A percentile compares a stretch with the other conserved stretches of the same genome.
phyloP scores from a whole-genome alignment of 2,797 vertebrate species.

The Eulemur rubriventer region DNA sequence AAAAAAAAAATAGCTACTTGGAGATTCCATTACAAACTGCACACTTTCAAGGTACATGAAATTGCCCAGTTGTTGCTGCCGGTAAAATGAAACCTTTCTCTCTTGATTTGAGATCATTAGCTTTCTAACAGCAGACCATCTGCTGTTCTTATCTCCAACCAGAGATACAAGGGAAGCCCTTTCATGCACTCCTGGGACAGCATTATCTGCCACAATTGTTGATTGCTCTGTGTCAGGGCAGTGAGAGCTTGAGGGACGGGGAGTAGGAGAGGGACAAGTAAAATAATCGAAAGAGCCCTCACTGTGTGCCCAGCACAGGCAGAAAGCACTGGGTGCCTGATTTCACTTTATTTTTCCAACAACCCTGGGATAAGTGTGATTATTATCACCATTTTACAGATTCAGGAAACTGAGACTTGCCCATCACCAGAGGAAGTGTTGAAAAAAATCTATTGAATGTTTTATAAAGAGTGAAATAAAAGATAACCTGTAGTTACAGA shows the following conservation, averaged over 20 bases:
- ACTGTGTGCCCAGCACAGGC: background rate
- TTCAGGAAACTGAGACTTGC: background rate
- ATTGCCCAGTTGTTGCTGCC: background rate
- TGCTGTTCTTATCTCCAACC: conserved; percentile 21
- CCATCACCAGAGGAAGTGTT: background rate
- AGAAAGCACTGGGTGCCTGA: background rate
- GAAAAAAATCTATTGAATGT: background rate
- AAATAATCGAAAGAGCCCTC: background rate
- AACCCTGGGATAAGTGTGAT: no score
- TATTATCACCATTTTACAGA: background rate
- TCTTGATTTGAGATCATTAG: conserved; percentile 57
- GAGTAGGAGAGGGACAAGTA: background rate
- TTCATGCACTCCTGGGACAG: background rate
- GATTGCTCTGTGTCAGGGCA: background rate
- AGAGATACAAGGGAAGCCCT: background rate
- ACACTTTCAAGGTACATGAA: background rate
- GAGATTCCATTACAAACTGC: conserved; percentile 47
- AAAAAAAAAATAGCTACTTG: background rate
- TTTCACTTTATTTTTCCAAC: background rate
- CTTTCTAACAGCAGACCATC: background rate
- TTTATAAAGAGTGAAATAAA: background rate
- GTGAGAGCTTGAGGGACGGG: background rate
- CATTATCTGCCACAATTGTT: background rate
- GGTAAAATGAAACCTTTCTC: conserved; percentile 43
- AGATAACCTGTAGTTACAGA: background rate